These are phyloP conservation scores for Actinia tenebrosa DNA, from an alignment of 64 coral and sea anemone genomes.

Conservation along the genomic window DNA sequence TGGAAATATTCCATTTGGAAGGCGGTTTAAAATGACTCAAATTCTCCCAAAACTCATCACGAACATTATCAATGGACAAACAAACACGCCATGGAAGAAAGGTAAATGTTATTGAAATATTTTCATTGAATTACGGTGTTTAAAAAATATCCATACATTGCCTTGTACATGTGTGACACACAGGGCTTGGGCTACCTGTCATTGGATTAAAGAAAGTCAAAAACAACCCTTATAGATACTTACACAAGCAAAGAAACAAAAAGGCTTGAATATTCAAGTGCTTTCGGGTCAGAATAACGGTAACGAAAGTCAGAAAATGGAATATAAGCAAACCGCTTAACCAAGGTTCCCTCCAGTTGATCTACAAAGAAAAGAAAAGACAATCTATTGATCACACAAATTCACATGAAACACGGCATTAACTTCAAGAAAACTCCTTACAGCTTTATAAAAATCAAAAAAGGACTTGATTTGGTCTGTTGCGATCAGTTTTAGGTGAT, in stretches of 20 bases:
- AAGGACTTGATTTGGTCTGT: constrained; percentile 43
- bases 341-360: constrained; percentile 52
- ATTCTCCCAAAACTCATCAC: too few species aligned
- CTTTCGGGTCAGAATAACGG: constrained; percentile 19
- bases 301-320: constrained; percentile 29
- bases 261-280: constrained; percentile 30
- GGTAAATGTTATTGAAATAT: too few species aligned
- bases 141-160: too few species aligned
- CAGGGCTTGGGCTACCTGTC: too few species aligned
- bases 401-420: background rate
- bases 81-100: too few species aligned
- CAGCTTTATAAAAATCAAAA: constrained; percentile 55
- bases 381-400: background rate
- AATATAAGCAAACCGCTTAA: constrained; percentile 32
- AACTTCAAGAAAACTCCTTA: constrained; percentile 21
- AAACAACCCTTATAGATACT: background rate
- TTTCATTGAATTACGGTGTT: too few species aligned
- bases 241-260: constrained; percentile 37
- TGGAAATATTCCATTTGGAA: background rate
- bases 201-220: background rate
- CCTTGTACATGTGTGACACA: too few species aligned
- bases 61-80: too few species aligned
- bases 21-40: too few species aligned
- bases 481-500: constrained; percentile 3
- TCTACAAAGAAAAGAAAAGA: background rate